A percentile compares a stretch with the other conserved stretches of the same genome.
phyloP scores from a whole-genome alignment of 53 echinoderm and acorn worm species.

The Apostichopus leukothele region DNA sequence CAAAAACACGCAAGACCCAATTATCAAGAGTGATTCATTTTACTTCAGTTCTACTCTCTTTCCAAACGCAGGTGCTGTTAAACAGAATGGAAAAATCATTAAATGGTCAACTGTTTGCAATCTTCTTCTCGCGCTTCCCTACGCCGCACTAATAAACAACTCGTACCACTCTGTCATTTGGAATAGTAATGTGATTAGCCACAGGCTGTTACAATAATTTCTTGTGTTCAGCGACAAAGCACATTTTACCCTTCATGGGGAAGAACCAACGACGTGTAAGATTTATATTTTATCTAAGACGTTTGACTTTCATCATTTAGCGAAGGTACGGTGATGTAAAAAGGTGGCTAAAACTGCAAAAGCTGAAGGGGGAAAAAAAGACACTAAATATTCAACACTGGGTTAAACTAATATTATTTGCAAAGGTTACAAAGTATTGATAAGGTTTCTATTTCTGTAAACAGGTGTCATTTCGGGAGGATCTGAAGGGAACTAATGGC shows the following conservation, averaged over 20 bases:
- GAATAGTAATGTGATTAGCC: conserved; percentile 36
- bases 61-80: conserved; percentile 11
- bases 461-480: too few relatives aligned
- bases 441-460: too few relatives aligned
- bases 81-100: conserved; percentile 20
- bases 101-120: conserved; percentile 21
- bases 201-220: conserved; percentile 39
- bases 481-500: too few relatives aligned
- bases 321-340: too few relatives aligned
- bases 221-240: background rate
- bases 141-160: conserved; percentile 1
- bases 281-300: background rate
- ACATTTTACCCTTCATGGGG: background rate
- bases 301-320: background rate
- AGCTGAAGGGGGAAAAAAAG: too few relatives aligned
- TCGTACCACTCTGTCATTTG: background rate
- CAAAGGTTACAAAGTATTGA: too few relatives aligned
- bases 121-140: background rate
- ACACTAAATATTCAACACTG: too few relatives aligned
- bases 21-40: conserved; percentile 19
- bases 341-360: too few relatives aligned
- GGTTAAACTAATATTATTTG: too few relatives aligned
- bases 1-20: conserved; percentile 19
- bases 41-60: background rate
- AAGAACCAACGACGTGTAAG: background rate